Evolutionary conservation across 2,888 invertebrate species (phyloP), one percentile per base, ranked within the genome.

Genomic region (Drosophila lutescens): DNA sequence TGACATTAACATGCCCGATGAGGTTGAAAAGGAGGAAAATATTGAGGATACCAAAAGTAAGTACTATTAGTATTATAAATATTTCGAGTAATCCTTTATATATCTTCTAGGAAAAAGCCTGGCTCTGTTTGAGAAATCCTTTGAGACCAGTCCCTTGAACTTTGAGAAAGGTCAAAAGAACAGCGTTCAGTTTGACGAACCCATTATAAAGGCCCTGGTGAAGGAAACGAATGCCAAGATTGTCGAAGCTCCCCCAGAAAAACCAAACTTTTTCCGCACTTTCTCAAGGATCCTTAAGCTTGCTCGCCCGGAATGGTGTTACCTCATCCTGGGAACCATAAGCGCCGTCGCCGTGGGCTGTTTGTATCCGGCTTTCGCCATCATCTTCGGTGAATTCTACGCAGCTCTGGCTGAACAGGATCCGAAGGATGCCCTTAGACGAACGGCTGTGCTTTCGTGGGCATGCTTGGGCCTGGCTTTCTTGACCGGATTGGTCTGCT

Each of bases 331-430:
- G 2, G 95, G 95, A 0, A 92, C 94, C 0, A 61, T 95, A 1
- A 94, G 95, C 0, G 95, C 96, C 0, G 91, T 94, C 0, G 92
- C 94, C 9, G 95, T 95, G 1, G 97, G 97, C 0, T 93, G 94
- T 0, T 94, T 95, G 0, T 95, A 96, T 87, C 96, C 96, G 0
- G 94, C 94, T 6, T 96, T 96, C 86, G 95, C 96, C 0, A 93
- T 96, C 0, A 93, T 96, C 3, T 96, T 96, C 84, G 96, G 96
- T 46, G 96, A 96, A 88, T 95, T 96, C 10, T 95, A 96, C 81
- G 94, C 94, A 93, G 94, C 96, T 75, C 93, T 96, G 79, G 94
- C 95, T 1, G 91, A 93, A 62, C 90, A 93, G 1, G 94, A 96
- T 74, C 92, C 92, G 12, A 93, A 93, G 0, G 93, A 93, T 38